Evolutionary conservation across 2,797 vertebrate species (phyloP), one percentile per base, ranked within the genome.

Genomic region (Alcedo atthis): DNA sequence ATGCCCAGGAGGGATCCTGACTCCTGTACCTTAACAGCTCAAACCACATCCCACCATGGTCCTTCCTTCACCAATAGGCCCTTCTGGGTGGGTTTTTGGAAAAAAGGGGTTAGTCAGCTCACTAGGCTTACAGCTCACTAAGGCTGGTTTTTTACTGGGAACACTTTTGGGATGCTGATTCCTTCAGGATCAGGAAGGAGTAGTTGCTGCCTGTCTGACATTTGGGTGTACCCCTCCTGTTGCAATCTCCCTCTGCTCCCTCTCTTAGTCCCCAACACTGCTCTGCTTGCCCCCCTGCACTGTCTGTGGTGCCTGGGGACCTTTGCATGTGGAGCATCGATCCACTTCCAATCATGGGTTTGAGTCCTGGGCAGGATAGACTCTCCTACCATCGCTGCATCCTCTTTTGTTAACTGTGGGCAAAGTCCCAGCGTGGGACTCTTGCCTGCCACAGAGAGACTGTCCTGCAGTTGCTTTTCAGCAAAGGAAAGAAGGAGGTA

Each of bases 241-340:
- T 63, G 37, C 35, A 59, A 22, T 26, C 22, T 78, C 53, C 25
- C n/a, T 33, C 19, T 0, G 0, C 45, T 62, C 26, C 26, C 10
- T 54, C 16, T 71, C 42, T 83, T 71, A 46, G 26, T 58, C 22
- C 37, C 30, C 37, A 64, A 67, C 46, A 51, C 17, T 18, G 26
- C 18, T 20, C 32, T 54, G 8, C 43, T 49, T n/a, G 18, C 7
- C 30, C 4, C 61, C 30, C 21, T 21, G 21, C 22, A 0, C 32
- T 8, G 10, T 17, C 48, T 5, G 0, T 17, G 42, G 62, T 2
- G 4, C 13, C 1, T 24, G 30, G 21, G 25, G 22, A 55, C 18
- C 4, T 68, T 35, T 79, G 22, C 0, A 0, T 18, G 20, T 14
- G 42, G 25, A 85, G 30, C 51, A 62, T 0, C 25, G 24, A 35